phyloP scores from a whole-genome alignment of 2,888 invertebrate species.

The Drosophila mimica region DNA sequence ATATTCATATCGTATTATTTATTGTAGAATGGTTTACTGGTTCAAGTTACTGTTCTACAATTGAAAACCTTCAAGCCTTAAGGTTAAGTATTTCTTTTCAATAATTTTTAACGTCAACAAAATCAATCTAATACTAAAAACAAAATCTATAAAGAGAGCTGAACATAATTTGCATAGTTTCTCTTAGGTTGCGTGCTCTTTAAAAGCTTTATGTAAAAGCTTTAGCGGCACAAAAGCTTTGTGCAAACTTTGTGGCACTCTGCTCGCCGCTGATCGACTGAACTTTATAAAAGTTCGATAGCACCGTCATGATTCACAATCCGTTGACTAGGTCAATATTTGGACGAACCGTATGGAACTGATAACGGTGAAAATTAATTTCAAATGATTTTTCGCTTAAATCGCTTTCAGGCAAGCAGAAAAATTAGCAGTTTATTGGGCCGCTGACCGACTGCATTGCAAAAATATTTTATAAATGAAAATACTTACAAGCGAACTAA shows the following conservation, averaged over 20 bases:
- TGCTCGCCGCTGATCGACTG: slow-evolving; percentile 14
- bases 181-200: slow-evolving; percentile 40
- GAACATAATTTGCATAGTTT: background rate
- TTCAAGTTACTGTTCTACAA: slow-evolving; percentile 5
- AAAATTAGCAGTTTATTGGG: slow-evolving; percentile 44
- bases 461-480: background rate
- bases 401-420: slow-evolving; percentile 28
- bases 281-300: slow-evolving; percentile 36
- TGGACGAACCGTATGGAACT: slow-evolving; percentile 37
- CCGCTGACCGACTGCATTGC: background rate
- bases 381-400: slow-evolving; percentile 41
- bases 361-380: slow-evolving; percentile 73
- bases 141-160: slow-evolving; percentile 14
- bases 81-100: slow-evolving; percentile 45
- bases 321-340: slow-evolving; percentile 77
- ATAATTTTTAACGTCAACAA: slow-evolving; percentile 38
- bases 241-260: slow-evolving; percentile 8
- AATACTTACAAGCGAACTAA: background rate
- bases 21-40: background rate
- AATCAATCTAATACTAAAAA: slow-evolving; percentile 41
- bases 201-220: slow-evolving; percentile 40
- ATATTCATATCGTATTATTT: background rate
- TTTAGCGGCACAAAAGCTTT: slow-evolving; percentile 36
- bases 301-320: slow-evolving; percentile 53
- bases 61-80: slow-evolving; percentile 50